Evolutionary conservation across 2,888 invertebrate genomes (phyloP), one percentile per base, ranked within the genome.

Genomic region (Aromia moschata): DNA sequence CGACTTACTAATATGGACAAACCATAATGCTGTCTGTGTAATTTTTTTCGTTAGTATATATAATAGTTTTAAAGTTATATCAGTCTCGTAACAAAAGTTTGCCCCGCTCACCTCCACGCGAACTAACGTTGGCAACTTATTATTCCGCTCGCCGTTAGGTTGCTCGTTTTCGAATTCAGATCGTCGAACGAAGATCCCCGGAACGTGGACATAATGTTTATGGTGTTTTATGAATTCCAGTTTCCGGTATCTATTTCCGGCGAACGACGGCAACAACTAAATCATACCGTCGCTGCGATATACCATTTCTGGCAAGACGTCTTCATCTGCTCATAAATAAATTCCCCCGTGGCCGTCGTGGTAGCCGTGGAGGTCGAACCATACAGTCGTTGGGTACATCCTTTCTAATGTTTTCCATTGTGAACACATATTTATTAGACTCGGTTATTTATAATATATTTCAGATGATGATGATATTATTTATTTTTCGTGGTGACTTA

Each of bases 211-310:
- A 56, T 41, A 57, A 69, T 70, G 45, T 60, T 59, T 60, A 69
- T 56, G 16, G 55, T 47, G 37, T 60, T 61, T 63, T 67, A 62
- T 63, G 61, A 61, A 69, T 64, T 61, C 49, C 40, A 59, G 67
- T 65, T 70, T 71, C 71, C 71, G 69, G 67, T 60, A 53, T 16
- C 15, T 44, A 37, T 57, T 68, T 68, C 66, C 68, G 65, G 60
- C 45, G 49, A 36, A 3, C 55, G 54, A 45, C 36, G 61, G 45
- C 56, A 60, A 59, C 64, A 64, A 62, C 56, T 62, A 62, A 64
- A 64, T 62, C 61, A 64, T 62, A 56, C 52, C 62, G 62, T 49
- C 59, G 44, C 55, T 25, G 56, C 56, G 54, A 54, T 60, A 61
- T 40, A 58, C 44, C 47, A 54, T 59, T 46, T 49, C 25, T 33